Conservation (phyloP, 2,113 vertebrate species). For the Chrysochloris asiatica region DNA sequence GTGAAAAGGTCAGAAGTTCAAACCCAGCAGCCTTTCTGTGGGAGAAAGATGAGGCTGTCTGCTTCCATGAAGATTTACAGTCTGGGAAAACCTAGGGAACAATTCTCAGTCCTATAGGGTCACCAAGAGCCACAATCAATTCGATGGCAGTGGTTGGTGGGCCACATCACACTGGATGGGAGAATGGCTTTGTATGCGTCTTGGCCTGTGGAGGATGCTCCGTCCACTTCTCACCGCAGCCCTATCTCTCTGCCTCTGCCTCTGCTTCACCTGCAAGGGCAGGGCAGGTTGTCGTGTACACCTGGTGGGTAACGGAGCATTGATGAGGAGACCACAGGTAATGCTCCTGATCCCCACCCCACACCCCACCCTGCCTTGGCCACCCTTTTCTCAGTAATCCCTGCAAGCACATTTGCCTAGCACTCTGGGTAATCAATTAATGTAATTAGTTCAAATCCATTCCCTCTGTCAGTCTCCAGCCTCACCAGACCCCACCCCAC, state of each 20-base stretch:
- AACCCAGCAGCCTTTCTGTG: no score
- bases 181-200: not conserved
- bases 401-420: slow-evolving; percentile 25
- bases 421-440: slow-evolving; percentile 69
- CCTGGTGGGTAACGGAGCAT: no score
- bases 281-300: not conserved
- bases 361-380: not conserved
- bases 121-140: no score
- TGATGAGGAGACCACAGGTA: not conserved
- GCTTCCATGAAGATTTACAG: no score
- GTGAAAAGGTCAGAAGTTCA: no score
- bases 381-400: not conserved
- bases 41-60: no score
- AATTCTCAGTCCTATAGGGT: no score
- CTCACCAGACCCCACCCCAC: slow-evolving; percentile 18
- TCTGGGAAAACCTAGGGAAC: no score
- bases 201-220: not conserved
- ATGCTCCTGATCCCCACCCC: not conserved
- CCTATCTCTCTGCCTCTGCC: not conserved
- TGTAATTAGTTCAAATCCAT: slow-evolving; percentile 75
- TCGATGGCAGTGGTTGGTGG: no score
- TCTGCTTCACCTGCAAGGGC: not conserved
- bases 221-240: not conserved
- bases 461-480: slow-evolving; percentile 26
- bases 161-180: not conserved